Base-by-base conservation (phyloP, 2,797 vertebrate species). In the Sebastes nivosus region DNA sequence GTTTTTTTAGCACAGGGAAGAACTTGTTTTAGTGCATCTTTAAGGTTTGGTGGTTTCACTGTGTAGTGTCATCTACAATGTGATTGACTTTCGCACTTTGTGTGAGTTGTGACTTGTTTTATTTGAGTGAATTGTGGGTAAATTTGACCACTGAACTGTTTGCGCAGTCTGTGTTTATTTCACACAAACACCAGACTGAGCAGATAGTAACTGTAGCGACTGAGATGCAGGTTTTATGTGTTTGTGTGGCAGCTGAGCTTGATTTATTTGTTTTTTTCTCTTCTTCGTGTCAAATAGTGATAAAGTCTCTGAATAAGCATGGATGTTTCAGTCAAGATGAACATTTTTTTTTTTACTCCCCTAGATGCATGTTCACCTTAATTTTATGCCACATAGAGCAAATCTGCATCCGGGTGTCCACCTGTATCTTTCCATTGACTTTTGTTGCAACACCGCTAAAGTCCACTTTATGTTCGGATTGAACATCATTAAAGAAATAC, bases 111-210 rank as follows among this genome's bases (percentile, higher is more conserved):
- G 6, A 38, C 46, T 36, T 8, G 54, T 20, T 55, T 55, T 32
- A 27, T 69, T 46, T 67, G 14, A 59, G 20, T 24, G 32, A 24
- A 67, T 55, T 46, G 11, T 42, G 54, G 27, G 58, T 63, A 59
- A 60, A 70, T 59, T 25, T 64, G 58, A 64, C 18, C 10, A 36
- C 11, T 38, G 52, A n/a, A 11, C 18, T 58, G 27, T 82, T 58
- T 74, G 32, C 8, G 0, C 70, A 54, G 74, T 24, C 74, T 78
- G 70, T 74, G 54, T 81, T 77, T 64, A 68, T 58, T 67, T 10
- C 10, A 13, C 25, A 60, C 54, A 81, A 61, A 81, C 79, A 60
- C 3, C 60, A 61, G 66, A 69, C 38, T 46, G 32, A 57, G 32
- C 30, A 58, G 25, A n/a, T 24, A 25, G 30, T 22, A 5, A 34